Conservation (phyloP, 2,888 invertebrate genomes). For the Ormyrus rosae region DNA sequence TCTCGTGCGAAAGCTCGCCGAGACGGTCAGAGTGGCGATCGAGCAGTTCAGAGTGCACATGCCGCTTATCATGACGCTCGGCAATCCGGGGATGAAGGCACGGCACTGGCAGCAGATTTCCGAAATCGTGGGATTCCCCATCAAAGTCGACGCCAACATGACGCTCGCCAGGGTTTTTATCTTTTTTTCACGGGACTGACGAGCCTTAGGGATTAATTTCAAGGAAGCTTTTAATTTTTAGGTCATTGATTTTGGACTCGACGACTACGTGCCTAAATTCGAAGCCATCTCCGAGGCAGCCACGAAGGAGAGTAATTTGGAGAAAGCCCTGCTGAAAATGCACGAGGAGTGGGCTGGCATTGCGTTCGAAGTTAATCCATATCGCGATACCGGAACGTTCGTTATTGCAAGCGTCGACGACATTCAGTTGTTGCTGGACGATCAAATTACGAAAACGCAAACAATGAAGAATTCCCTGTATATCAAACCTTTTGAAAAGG, state of each 20-base stretch:
- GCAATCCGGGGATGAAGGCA: constrained; percentile 94
- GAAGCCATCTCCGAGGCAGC: constrained; percentile 95
- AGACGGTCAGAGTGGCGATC: constrained; percentile 83
- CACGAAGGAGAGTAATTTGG: constrained; percentile 95
- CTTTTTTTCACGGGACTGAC: too few species aligned
- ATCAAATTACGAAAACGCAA: constrained; percentile 97
- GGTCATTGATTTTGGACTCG: constrained; percentile 90
- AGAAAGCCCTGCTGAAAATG: constrained; percentile 93
- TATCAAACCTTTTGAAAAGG: constrained; percentile 94
- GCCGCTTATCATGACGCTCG: constrained; percentile 94
- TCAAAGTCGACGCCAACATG: constrained; percentile 88
- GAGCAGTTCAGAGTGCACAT: constrained; percentile 92
- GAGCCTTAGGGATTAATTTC: too few species aligned
- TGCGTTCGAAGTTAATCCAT: constrained; percentile 83
- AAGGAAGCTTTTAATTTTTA: constrained; percentile 38
- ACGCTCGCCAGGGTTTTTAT: constrained; percentile 85
- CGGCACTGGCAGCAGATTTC: constrained; percentile 97
- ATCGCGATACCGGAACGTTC: constrained; percentile 92
- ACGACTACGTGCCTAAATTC: constrained; percentile 92
- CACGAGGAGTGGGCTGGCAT: constrained; percentile 92
- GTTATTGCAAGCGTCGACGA: constrained; percentile 95
- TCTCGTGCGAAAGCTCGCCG: constrained; percentile 84
- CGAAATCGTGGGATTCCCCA: constrained; percentile 95
- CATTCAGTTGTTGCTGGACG: constrained; percentile 94
- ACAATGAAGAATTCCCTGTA: constrained; percentile 98